Conservation (phyloP, 2,888 invertebrate genomes). For the Xanthostigma xanthostigma region DNA sequence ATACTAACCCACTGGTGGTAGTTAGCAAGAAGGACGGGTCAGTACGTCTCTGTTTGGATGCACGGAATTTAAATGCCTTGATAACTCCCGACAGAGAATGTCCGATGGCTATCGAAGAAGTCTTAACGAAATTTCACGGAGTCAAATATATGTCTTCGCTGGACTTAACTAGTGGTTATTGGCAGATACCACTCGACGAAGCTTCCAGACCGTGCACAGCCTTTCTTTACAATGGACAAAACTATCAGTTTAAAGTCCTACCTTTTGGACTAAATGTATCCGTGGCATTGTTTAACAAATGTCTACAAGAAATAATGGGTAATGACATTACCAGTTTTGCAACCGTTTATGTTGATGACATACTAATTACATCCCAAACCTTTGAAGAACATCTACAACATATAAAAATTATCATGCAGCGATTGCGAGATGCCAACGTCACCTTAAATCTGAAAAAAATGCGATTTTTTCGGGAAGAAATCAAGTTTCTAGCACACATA, state of each 20-base stretch:
- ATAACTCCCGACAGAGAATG: too few species aligned
- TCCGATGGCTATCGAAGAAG: not conserved
- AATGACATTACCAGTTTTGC: too few species aligned
- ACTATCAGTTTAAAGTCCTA: slow-evolving; percentile 4
- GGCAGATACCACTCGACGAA: slow-evolving; percentile 1
- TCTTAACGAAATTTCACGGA: not conserved
- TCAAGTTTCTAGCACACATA: too few species aligned
- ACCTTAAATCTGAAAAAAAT: too few species aligned
- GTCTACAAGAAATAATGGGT: too few species aligned
- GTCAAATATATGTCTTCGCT: not conserved
- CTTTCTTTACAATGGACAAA: too few species aligned
- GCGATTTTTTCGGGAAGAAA: too few species aligned
- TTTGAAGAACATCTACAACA: too few species aligned
- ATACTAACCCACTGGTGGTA: slow-evolving; percentile 3
- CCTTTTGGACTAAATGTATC: slow-evolving; percentile 7
- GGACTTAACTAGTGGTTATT: slow-evolving; percentile 7
- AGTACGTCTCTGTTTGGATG: slow-evolving; percentile 4
- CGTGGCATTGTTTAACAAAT: slow-evolving; percentile 2
- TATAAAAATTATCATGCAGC: too few species aligned
- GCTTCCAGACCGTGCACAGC: not conserved
- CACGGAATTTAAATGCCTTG: slow-evolving; percentile 1
- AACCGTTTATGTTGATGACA: too few species aligned
- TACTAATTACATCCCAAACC: too few species aligned
- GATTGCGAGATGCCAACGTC: too few species aligned
- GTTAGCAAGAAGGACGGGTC: slow-evolving; percentile 5